These are phyloP conservation scores for Trissolcus basalis DNA, from an alignment of 1,140 invertebrate genomes.

Conservation along the genomic window DNA sequence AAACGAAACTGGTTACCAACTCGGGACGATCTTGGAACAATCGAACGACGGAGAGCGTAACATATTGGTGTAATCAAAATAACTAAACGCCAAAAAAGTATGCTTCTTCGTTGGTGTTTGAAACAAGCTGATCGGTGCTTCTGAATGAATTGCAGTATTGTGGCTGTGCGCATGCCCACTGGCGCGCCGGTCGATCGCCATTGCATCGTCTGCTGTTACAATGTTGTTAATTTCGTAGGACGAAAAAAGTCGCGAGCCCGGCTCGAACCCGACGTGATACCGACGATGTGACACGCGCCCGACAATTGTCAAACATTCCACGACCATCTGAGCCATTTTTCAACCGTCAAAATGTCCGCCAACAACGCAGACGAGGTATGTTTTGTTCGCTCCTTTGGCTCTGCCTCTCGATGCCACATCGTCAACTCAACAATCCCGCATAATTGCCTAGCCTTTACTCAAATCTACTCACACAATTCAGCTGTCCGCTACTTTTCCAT, in stretches of 20 bases:
- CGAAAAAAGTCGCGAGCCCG: conserved; percentile 14
- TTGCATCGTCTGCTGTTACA: conserved; percentile 61
- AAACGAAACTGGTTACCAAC: too few relatives aligned
- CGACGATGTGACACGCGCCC: conserved; percentile 6
- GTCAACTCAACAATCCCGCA: too few relatives aligned
- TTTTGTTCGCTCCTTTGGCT: conserved; percentile 7
- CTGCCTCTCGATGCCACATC: conserved; percentile 27
- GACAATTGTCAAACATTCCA: conserved; percentile 11
- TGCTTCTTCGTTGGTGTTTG: too few relatives aligned
- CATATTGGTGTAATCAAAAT: too few relatives aligned
- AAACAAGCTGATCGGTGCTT: conserved; percentile 18
- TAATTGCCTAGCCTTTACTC: too few relatives aligned
- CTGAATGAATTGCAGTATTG: conserved; percentile 50
- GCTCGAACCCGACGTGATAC: conserved; percentile 5
- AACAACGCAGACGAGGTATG: conserved; percentile 52
- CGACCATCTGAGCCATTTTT: conserved; percentile 26
- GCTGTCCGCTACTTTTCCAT: too few relatives aligned
- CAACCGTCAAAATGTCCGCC: conserved; percentile 59
- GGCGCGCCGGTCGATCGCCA: conserved; percentile 59
- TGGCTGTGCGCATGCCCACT: conserved; percentile 52
- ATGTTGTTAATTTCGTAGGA: conserved; percentile 45
- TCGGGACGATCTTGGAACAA: too few relatives aligned
- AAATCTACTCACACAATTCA: too few relatives aligned
- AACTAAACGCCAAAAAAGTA: not conserved
- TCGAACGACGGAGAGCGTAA: too few relatives aligned